phyloP scores from a whole-genome alignment of 2,797 vertebrate genomes.

The Erethizon dorsatum region DNA sequence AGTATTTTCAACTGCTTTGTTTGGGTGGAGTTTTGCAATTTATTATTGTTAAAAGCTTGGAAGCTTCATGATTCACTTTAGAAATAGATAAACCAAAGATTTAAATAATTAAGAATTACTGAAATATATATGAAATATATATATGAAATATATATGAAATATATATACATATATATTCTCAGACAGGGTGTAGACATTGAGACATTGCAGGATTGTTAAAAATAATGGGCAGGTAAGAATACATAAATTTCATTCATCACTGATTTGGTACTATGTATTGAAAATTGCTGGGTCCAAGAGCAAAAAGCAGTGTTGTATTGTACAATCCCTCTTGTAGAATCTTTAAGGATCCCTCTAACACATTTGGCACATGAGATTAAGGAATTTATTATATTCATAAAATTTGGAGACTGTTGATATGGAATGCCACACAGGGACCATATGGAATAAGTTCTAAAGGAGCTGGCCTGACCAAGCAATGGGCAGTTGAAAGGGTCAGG shows the following conservation, averaged over 20 bases:
- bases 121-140: not conserved
- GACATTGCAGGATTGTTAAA: conserved; percentile 38
- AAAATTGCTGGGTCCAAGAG: conserved; percentile 1
- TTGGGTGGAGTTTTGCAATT: not conserved
- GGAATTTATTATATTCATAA: not conserved
- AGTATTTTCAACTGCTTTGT: conserved; percentile 12
- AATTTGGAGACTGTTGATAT: not conserved
- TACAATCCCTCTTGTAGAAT: not conserved
- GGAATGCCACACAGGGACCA: not conserved
- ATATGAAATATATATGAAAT: not conserved
- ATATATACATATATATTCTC: not conserved
- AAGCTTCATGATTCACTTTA: not conserved
- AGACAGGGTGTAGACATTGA: not conserved
- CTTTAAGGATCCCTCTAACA: not conserved
- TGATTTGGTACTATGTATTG: not conserved
- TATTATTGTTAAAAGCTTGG: not conserved
- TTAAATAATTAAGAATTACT: not conserved
- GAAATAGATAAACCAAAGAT: not conserved
- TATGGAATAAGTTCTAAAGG: not conserved
- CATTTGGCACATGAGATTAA: not conserved
- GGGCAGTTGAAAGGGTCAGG: not conserved
- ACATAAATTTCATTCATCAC: not conserved
- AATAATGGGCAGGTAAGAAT: not conserved
- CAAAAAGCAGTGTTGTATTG: not conserved
- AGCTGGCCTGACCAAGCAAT: not conserved